Percentiles rank a stretch among this genome's conserved stretches.
These are phyloP conservation scores for Cavia aperea DNA, from an alignment of 2,113 vertebrate genomes.

Conservation along the genomic window DNA sequence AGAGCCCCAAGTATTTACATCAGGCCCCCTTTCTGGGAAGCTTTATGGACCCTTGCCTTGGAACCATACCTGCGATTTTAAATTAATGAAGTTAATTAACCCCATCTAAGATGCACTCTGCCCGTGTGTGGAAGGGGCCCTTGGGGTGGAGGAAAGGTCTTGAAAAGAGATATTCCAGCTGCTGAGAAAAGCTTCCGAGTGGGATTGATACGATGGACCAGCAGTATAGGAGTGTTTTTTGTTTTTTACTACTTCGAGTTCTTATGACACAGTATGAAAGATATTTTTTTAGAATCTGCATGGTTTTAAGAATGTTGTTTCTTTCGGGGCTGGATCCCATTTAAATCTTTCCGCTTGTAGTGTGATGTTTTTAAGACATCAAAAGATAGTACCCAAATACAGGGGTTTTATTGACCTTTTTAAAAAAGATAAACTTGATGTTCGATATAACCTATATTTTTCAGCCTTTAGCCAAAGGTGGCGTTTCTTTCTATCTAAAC, in stretches of 20 bases:
- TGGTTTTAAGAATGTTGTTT: background rate
- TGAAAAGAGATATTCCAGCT: background rate
- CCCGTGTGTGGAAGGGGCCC: background rate
- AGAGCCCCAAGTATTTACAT: background rate
- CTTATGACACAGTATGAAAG: background rate
- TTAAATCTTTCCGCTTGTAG: background rate
- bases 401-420: background rate
- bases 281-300: background rate
- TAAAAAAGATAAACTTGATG: background rate
- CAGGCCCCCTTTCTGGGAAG: background rate
- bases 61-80: constrained; percentile 11
- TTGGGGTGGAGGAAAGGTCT: background rate
- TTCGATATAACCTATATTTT: background rate
- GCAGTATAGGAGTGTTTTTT: background rate
- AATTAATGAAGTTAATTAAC: constrained; percentile 27
- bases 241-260: background rate
- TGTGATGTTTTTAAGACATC: background rate
- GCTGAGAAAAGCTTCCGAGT: background rate
- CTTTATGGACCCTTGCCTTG: background rate
- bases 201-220: background rate
- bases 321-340: background rate
- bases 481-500: background rate
- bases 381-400: background rate
- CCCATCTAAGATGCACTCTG: background rate
- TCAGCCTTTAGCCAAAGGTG: background rate